These are phyloP conservation scores for Mythimna albipuncta DNA, from an alignment of 2,888 invertebrate species.

Conservation along the genomic window DNA sequence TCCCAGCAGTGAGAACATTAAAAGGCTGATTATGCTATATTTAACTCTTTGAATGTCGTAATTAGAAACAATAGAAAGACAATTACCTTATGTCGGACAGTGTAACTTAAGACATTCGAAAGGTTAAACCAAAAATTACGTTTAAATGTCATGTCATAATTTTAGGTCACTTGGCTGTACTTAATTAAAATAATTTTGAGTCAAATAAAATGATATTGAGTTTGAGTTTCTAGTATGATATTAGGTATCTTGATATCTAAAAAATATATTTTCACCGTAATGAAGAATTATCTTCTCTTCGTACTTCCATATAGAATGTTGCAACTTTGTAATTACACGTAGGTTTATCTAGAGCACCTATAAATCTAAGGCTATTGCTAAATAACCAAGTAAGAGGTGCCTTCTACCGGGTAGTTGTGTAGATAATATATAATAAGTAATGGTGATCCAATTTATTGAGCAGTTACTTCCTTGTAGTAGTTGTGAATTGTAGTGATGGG, in stretches of 20 bases:
- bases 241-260: background rate
- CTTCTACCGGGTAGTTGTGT: constrained; percentile 1
- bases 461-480: constrained; percentile 10
- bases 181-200: too few relatives aligned
- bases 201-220: too few relatives aligned
- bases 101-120: too few relatives aligned
- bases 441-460: constrained; percentile 35
- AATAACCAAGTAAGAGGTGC: constrained; percentile 11
- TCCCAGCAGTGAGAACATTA: too few relatives aligned
- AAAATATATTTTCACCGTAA: background rate
- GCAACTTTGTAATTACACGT: background rate
- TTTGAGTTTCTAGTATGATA: too few relatives aligned
- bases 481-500: constrained; percentile 24
- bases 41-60: too few relatives aligned
- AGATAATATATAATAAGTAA: constrained; percentile 23
- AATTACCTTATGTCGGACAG: too few relatives aligned
- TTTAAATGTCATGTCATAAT: too few relatives aligned
- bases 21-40: too few relatives aligned
- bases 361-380: constrained; percentile 28
- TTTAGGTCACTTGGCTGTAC: too few relatives aligned
- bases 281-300: background rate
- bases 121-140: too few relatives aligned
- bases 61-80: too few relatives aligned
- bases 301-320: background rate
- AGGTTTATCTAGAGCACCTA: constrained; percentile 7